Evolutionary conservation across 2,888 invertebrate species (phyloP), one percentile per base, ranked within the genome.

Genomic region (Epiblema foenella): DNA sequence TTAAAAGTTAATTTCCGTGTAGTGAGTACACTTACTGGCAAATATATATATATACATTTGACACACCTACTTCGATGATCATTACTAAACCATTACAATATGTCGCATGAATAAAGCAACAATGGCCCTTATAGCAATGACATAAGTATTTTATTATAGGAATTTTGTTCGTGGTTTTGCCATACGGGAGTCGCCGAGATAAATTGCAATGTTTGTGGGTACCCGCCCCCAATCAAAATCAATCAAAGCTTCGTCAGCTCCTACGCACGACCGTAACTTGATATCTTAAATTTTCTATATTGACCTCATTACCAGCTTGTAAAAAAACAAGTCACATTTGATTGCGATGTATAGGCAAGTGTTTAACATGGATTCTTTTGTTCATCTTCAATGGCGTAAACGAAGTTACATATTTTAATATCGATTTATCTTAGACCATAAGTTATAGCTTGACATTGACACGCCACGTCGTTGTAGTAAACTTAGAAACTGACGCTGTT

Each of bases 141-240:
- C 17, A 29, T 18, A 29, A 1, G 46, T 8, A 1, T 11, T 29
- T 15, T 15, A 18, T 33, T 37, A 9, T 63, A 37, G 9, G 20
- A 9, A 11, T 12, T 17, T 15, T 46, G 46, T 59, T 3, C 15
- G 18, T 54, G 2, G 20, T 20, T 24, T 52, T 3, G 20, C 20
- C 52, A 54, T n/a, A 37, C n/a, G 37, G 39, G 64, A 39, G 37
- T 39, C 20, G 64, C 52, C 39, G 77, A 76, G 76, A 83, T 81
- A 82, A 81, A 81, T 82, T 68, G 77, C 75, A 83, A 81, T 79
- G 78, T 72, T 76, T 73, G 79, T 74, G 77, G 79, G 79, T 20
- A 56, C 77, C 80, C 79, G 84, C 82, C 81, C 75, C 78, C 82
- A 85, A 87, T 87, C 79, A 85, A 80, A 74, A 81, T 83, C 83